Evolutionary conservation across 2,888 invertebrate genomes (phyloP).

Genomic region (Bruchidius siliquastri): DNA sequence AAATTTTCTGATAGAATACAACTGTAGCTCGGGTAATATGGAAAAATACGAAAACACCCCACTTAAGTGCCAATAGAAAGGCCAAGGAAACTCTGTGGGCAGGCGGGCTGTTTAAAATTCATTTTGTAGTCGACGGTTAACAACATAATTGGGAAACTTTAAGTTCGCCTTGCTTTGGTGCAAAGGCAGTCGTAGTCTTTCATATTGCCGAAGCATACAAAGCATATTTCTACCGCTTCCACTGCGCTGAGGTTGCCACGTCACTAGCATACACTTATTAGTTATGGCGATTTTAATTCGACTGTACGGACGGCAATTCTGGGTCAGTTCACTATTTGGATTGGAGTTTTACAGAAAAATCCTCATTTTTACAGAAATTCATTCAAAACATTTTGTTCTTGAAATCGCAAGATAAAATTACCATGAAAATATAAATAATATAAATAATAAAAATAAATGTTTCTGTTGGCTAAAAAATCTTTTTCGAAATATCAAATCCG

Average conservation of each 20-base stretch:
- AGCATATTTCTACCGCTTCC: neutral
- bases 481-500: too few species aligned
- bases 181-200: constrained; percentile 3
- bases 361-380: too few species aligned
- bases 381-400: too few species aligned
- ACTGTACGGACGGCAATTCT: too few species aligned
- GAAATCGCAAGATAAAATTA: too few species aligned
- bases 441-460: too few species aligned
- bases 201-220: neutral
- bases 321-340: too few species aligned
- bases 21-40: neutral
- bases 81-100: constrained; percentile 2
- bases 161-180: constrained; percentile 28
- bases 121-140: constrained; percentile 35
- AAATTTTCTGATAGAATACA: too few species aligned
- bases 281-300: neutral
- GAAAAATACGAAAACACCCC: neutral
- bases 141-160: constrained; percentile 37
- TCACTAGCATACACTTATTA: constrained; percentile 5
- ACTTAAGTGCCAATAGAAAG: neutral
- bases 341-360: too few species aligned
- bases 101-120: constrained; percentile 33
- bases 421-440: too few species aligned
- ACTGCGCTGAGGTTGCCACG: constrained; percentile 1
- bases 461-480: too few species aligned